phyloP scores from a whole-genome alignment of 2,797 vertebrate genomes.

The Periparus ater region DNA sequence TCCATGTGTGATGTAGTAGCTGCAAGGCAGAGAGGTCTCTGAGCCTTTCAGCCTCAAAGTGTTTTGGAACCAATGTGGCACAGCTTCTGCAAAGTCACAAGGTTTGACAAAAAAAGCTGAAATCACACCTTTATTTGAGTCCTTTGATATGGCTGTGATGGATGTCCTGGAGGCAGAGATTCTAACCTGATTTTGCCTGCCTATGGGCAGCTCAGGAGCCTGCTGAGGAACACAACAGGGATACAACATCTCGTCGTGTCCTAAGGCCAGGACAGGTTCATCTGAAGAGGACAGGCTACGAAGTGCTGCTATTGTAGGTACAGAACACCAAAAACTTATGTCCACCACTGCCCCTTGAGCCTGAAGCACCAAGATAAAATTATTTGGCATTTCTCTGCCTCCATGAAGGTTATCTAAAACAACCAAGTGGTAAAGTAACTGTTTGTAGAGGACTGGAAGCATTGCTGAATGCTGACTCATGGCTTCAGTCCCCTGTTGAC shows the following conservation, averaged over 20 bases:
- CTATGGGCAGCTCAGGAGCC: not conserved
- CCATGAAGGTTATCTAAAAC: not conserved
- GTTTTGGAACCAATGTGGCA: not conserved
- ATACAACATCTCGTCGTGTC: not conserved
- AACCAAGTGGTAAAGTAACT: not conserved
- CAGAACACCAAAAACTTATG: not conserved
- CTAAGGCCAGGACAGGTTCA: not conserved
- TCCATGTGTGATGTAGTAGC: not conserved
- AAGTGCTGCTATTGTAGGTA: not conserved
- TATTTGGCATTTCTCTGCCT: not conserved
- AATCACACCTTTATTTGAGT: not conserved
- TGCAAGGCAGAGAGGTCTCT: not conserved
- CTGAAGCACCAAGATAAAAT: not conserved
- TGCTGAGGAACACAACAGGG: not conserved
- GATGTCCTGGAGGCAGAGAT: not conserved
- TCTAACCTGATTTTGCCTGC: not conserved
- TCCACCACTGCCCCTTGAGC: not conserved
- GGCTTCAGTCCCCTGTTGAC: not conserved
- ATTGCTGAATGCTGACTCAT: conserved; percentile 29
- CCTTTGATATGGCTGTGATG: not conserved
- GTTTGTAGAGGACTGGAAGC: not conserved
- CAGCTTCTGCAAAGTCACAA: not conserved
- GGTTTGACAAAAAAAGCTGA: not conserved
- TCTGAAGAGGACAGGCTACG: not conserved
- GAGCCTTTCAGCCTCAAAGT: not conserved